Conservation (phyloP, 2,113 vertebrate genomes). For the Colistium nudipinnis region DNA sequence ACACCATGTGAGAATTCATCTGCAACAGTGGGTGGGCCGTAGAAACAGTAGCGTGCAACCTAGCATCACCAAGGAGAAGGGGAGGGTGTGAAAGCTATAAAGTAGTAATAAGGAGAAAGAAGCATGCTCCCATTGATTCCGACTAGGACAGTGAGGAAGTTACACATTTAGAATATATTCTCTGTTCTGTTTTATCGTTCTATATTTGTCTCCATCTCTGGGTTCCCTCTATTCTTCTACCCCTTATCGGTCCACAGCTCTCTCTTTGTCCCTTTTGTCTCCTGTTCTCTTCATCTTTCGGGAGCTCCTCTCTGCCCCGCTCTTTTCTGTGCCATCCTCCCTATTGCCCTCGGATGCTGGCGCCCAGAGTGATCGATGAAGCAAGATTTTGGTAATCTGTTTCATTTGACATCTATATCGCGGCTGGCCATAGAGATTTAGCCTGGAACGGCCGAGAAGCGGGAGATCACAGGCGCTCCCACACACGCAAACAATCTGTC, state of each 20-base stretch:
- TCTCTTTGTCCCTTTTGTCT: neutral
- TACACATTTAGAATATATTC: constrained; percentile 20
- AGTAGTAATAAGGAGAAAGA: constrained; percentile 22
- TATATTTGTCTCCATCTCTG: constrained; percentile 16
- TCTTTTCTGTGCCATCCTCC: constrained; percentile 16
- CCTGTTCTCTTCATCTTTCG: constrained; percentile 27
- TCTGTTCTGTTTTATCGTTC: constrained; percentile 10
- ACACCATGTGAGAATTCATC: constrained; percentile 12
- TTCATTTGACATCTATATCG: constrained; percentile 70
- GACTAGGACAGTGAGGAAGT: neutral
- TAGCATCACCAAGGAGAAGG: constrained; percentile 1
- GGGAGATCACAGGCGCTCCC: constrained; percentile 8
- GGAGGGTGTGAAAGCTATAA: constrained; percentile 4
- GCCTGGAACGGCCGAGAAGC: constrained; percentile 46
- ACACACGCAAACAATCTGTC: constrained; percentile 50
- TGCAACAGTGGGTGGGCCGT: constrained; percentile 28
- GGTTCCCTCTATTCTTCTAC: neutral
- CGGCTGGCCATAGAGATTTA: constrained; percentile 55
- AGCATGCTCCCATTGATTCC: constrained; percentile 19
- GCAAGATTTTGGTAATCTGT: constrained; percentile 66
- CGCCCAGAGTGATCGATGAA: constrained; percentile 58
- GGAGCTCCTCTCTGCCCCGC: constrained; percentile 2
- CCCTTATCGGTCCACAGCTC: constrained; percentile 18
- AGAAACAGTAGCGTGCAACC: constrained; percentile 27
- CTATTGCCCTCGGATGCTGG: neutral